Base-by-base conservation (phyloP, 1,140 invertebrate species). In the Pectinophora gossypiella region DNA sequence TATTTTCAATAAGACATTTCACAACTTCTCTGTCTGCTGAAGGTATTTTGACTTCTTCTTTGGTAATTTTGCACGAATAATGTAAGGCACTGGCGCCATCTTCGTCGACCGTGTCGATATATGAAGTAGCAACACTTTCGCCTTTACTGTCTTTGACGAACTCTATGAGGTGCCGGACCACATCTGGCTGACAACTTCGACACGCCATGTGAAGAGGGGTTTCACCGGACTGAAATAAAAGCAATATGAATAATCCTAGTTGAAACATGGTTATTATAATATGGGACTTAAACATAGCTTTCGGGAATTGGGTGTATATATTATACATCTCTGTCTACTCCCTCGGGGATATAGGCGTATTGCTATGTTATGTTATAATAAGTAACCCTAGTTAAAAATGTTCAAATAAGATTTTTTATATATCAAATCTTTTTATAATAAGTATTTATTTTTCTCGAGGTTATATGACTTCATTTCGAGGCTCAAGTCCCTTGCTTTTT, bases 31-130 rank as follows among this genome's bases (percentile, higher is more conserved):
- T 92, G 78, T 99, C 98, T 54, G 98, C 95, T 36, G 94, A 93
- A 0, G 93, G 90, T 35, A 88, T 85, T 68, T 88, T 89, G 0
- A 95, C 93, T 83, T 96, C 93, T 19, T 91, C 89, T 68, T 95
- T 95, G 7, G 91, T 93, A 47, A 95, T 93, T 76, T 94, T 92
- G 49, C 93, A 95, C 3, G 94, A 93, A 66, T 94, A 98, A 87
- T 99, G 98, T 6, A 99, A 88, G 0, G 96, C 94, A 48, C 94
- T 98, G 56, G 98, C 97, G 6, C 98, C 98, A 56, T 97, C 95
- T 85, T 97, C 93, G 40, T 95, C 96, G 6, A 94, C 87, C 55
- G 93, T 91, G 65, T 97, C 96, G 6, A 97, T 92, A 65, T 96
- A 96, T 9, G 89, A 75, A 1, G 91, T 93, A 2, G 93, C 92